These are phyloP conservation scores for Drosophila lacertosa DNA, from an alignment of 1,140 invertebrate genomes.

Conservation along the genomic window DNA sequence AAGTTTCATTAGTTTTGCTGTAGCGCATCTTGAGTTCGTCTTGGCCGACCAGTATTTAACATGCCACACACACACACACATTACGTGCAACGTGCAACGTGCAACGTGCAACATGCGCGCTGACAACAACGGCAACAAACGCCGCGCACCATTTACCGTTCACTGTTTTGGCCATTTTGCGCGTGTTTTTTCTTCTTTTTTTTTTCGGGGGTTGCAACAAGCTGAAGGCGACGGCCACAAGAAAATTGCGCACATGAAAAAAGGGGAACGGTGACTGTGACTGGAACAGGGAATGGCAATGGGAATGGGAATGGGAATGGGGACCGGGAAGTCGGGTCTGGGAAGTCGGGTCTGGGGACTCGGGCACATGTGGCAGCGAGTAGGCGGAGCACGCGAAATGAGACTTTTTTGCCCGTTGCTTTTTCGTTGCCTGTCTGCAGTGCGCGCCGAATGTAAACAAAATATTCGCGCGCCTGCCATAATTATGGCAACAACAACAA, in stretches of 20 bases:
- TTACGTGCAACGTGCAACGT: constrained; percentile 68
- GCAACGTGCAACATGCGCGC: constrained; percentile 67
- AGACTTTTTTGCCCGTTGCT: constrained; percentile 50
- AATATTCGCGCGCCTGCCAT: constrained; percentile 82
- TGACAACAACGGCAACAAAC: constrained; percentile 74
- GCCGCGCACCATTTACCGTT: constrained; percentile 17
- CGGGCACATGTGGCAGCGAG: constrained; percentile 59
- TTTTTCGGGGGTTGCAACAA: constrained; percentile 53
- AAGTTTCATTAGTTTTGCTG: too few relatives aligned
- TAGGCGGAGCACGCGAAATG: constrained; percentile 80
- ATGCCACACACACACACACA: constrained; percentile 54
- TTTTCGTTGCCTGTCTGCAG: constrained; percentile 65
- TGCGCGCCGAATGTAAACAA: constrained; percentile 82
- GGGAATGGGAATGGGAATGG: constrained; percentile 30
- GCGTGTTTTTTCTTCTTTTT: constrained; percentile 54
- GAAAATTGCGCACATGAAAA: constrained; percentile 59
- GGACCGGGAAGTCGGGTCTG: too few relatives aligned
- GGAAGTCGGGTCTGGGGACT: constrained; percentile 22
- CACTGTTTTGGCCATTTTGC: constrained; percentile 73
- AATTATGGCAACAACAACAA: constrained; percentile 72
- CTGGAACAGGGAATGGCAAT: constrained; percentile 11
- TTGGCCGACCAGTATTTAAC: constrained; percentile 4
- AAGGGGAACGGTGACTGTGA: constrained; percentile 11
- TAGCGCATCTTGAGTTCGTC: constrained; percentile 61
- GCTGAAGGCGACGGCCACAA: constrained; percentile 53